Base-by-base conservation (phyloP, 2,888 invertebrate species). In the Onthophagus sagittarius region DNA sequence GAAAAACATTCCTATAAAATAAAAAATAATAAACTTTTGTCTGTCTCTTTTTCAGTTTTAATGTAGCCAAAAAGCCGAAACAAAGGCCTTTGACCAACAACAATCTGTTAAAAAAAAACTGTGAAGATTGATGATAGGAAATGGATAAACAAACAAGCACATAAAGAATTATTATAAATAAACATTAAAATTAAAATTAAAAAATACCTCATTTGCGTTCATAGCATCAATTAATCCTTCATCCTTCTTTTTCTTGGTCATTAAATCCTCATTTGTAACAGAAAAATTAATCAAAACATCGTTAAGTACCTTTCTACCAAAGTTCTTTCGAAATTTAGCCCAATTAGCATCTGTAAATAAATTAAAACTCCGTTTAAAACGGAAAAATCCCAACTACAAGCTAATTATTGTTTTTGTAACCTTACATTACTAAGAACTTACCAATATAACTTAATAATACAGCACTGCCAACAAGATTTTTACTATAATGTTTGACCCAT, bases 401-500 rank as follows among this genome's bases (percentile, higher is more conserved):
- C 67, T n/a, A 15, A 65, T 15, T 14, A 14, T 2, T n/a, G 67
- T 1, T 14, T 11, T 15, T 3, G 11, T 2, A 15, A 65, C 23
- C 3, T 14, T 65, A 65, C 5, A 2, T 11, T 65, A 15, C 5
- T 67, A 67, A 7, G 63, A 63, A 63, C 64, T 15, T 82, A 89
- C 89, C 86, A 78, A 88, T 87, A 83, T 87, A 88, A 75, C 87
- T 87, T 53, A 94, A 86, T 69, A 94, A 83, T 15, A 90, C 86
- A 62, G 91, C 90, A 15, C 93, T 92, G 79, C 91, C 90, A 74
- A 88, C 87, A 15, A 90, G 86, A 80, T 92, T 88, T 80, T 90
- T 91, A 33, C 88, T 85, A 84, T 93, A 92, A 70, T 91, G 83
- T 78, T 91, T 91, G 79, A 88, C 87, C 94, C 93, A 94, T 0